A percentile compares a stretch with the other conserved stretches of the same genome.
These are phyloP conservation scores for Ochotona princeps DNA, from an alignment of 2,113 vertebrate species.

Conservation along the genomic window DNA sequence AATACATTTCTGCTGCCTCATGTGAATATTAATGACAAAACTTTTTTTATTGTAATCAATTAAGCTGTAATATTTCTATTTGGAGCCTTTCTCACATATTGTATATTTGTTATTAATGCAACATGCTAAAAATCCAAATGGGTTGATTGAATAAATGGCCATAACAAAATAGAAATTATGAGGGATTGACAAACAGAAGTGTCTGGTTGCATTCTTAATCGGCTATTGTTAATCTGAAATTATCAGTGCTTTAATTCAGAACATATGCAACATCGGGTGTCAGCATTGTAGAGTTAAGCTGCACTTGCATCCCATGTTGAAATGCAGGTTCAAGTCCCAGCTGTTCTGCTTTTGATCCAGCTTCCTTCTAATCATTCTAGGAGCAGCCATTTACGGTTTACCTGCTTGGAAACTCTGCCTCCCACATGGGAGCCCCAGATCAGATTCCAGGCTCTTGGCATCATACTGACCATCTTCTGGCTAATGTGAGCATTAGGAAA, in stretches of 20 bases:
- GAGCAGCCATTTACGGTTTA: too few relatives aligned
- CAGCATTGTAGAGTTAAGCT: too few relatives aligned
- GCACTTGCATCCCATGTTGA: too few relatives aligned
- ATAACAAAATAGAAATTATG: not conserved
- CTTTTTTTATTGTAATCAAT: not conserved
- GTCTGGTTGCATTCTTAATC: not conserved
- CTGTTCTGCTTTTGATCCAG: too few relatives aligned
- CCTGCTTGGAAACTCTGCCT: too few relatives aligned
- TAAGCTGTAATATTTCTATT: not conserved
- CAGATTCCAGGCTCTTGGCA: too few relatives aligned
- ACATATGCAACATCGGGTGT: not conserved
- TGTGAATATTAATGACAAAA: not conserved
- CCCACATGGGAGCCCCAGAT: too few relatives aligned
- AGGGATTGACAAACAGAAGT: not conserved
- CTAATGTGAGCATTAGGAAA: too few relatives aligned
- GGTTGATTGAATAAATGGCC: not conserved
- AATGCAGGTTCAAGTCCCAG: too few relatives aligned
- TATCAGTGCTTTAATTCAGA: not conserved
- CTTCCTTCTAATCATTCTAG: too few relatives aligned
- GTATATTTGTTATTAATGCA: not conserved
- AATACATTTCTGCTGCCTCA: not conserved
- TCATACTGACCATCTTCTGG: too few relatives aligned
- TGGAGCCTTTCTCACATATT: not conserved
- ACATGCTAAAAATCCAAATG: not conserved
- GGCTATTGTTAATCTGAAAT: not conserved